These are phyloP conservation scores for Anastrepha ludens DNA, from an alignment of 1,140 invertebrate species.

Conservation along the genomic window DNA sequence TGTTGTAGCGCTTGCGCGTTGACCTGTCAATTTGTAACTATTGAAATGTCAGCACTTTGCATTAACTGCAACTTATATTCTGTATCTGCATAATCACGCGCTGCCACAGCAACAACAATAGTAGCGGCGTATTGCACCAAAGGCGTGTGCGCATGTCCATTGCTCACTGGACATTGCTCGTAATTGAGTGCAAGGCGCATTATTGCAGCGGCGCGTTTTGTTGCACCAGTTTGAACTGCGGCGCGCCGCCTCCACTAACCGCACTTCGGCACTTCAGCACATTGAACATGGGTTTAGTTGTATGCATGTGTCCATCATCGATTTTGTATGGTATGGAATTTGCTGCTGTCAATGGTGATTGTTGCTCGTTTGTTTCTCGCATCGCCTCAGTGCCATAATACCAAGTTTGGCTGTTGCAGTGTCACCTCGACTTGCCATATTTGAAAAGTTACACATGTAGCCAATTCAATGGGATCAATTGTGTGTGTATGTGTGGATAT, in stretches of 20 bases:
- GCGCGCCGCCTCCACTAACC: background rate
- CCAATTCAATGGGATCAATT: background rate
- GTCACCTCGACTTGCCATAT: conserved; percentile 31
- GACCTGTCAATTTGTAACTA: conserved; percentile 73
- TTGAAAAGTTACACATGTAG: conserved; percentile 36
- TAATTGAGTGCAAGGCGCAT: conserved; percentile 13
- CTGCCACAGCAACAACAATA: background rate
- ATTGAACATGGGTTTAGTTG: too few species aligned
- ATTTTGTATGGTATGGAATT: conserved; percentile 11
- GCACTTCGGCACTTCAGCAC: too few species aligned
- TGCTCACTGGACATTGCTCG: background rate
- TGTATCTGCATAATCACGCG: conserved; percentile 32
- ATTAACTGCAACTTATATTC: conserved; percentile 50
- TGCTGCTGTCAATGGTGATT: conserved; percentile 48
- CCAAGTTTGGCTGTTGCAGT: conserved; percentile 41
- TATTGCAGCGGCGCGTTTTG: background rate
- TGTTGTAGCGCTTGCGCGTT: conserved; percentile 66
- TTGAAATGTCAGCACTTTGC: conserved; percentile 71
- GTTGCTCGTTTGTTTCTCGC: conserved; percentile 31
- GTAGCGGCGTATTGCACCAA: background rate
- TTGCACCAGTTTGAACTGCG: background rate
- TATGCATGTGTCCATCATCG: background rate
- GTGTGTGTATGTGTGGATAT: background rate
- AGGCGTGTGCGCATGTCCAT: background rate
- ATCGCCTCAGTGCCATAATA: conserved; percentile 21